Conservation (phyloP, 2,797 vertebrate species). For the Remorina albescens region DNA sequence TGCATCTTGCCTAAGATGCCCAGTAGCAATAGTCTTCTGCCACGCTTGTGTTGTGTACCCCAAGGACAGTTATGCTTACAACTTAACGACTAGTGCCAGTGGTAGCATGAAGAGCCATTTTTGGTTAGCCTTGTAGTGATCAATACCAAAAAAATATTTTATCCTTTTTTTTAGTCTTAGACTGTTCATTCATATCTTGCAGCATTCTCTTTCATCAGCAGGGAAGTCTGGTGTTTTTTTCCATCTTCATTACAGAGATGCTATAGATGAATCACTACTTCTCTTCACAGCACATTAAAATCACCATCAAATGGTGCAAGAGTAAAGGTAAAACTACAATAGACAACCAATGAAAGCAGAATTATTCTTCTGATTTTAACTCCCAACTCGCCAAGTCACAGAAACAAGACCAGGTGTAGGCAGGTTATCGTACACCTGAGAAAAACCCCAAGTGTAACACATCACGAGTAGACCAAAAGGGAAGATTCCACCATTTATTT, state of each 20-base stretch:
- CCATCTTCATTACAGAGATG: constrained; percentile 7
- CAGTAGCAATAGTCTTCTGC: constrained; percentile 4
- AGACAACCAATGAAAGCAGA: background rate
- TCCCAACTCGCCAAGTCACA: constrained; percentile 4
- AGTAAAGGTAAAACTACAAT: constrained; percentile 12
- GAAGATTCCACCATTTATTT: constrained; percentile 13
- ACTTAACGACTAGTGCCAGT: background rate
- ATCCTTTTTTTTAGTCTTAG: constrained; percentile 9
- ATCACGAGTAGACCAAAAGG: constrained; percentile 17
- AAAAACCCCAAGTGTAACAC: constrained; percentile 12
- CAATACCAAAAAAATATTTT: constrained; percentile 2
- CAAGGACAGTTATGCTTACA: background rate
- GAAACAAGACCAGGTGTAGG: background rate
- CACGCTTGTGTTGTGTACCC: background rate
- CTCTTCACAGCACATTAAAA: background rate
- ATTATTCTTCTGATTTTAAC: constrained; percentile 10
- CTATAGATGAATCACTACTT: background rate
- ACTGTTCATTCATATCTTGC: constrained; percentile 2
- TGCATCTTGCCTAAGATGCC: constrained; percentile 15
- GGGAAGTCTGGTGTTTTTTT: background rate
- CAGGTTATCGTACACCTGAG: background rate
- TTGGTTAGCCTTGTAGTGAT: constrained; percentile 4
- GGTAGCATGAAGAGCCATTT: background rate
- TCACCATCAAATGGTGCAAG: background rate
- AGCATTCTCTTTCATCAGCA: constrained; percentile 24